Evolutionary conservation across 1,140 invertebrate species (phyloP).

Genomic region (Brachionus koreanus): DNA sequence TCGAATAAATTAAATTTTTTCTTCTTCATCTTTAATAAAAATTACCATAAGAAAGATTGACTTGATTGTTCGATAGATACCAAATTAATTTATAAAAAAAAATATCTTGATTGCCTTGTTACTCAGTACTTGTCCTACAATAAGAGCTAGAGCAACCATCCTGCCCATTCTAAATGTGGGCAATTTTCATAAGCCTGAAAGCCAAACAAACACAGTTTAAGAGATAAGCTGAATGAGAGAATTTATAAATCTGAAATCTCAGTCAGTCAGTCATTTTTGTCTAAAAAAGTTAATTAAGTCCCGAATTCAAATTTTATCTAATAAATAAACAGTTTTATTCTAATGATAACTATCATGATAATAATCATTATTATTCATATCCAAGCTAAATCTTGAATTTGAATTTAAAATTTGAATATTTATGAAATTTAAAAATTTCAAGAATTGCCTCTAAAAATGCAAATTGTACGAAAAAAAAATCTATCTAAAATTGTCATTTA

Average conservation of each 20-base stretch:
- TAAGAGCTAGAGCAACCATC: not conserved
- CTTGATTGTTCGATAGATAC: not conserved
- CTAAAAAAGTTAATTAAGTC: not conserved
- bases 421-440: slow-evolving; percentile 34
- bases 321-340: slow-evolving; percentile 20
- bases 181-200: too few relatives aligned
- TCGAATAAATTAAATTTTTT: slow-evolving; percentile 34
- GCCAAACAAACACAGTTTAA: too few relatives aligned
- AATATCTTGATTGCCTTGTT: not conserved
- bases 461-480: not conserved
- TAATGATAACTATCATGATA: not conserved
- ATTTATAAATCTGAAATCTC: not conserved
- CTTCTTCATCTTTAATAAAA: not conserved
- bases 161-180: too few relatives aligned
- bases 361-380: slow-evolving; percentile 35
- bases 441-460: not conserved
- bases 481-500: not conserved
- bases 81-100: not conserved
- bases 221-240: not conserved
- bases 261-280: not conserved
- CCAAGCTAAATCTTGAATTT: slow-evolving; percentile 18
- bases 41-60: slow-evolving; percentile 37
- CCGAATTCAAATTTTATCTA: slow-evolving; percentile 9
- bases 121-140: not conserved
- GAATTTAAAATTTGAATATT: slow-evolving; percentile 38